These are phyloP conservation scores for Furnarius figulus DNA, from an alignment of 2,113 vertebrate genomes.

Conservation along the genomic window DNA sequence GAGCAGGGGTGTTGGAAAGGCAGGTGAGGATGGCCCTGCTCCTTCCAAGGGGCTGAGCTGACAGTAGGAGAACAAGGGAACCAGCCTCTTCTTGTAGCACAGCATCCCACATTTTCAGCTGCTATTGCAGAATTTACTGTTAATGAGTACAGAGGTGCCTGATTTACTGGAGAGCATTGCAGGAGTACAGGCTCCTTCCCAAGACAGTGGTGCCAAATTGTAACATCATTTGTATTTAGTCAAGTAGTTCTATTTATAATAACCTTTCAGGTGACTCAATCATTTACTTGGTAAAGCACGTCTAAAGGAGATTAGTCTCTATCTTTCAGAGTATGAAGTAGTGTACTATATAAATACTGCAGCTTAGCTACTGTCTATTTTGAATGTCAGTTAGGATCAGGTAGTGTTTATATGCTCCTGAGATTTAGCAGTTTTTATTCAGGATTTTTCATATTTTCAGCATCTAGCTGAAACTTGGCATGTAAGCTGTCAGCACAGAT, in stretches of 20 bases:
- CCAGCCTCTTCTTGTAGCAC: neutral
- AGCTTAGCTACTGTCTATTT: conserved; percentile 11
- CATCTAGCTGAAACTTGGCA: conserved; percentile 27
- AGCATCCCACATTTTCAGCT: neutral
- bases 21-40: rapidly evolving
- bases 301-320: conserved; percentile 32
- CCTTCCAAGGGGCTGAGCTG: neutral
- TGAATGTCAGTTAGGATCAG: conserved; percentile 45
- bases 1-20: neutral
- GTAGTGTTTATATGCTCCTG: conserved; percentile 6
- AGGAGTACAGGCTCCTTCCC: neutral
- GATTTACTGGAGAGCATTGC: neutral
- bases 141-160: neutral
- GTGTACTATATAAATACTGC: conserved; percentile 16
- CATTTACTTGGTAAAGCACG: neutral
- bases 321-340: neutral
- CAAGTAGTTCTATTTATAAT: conserved; percentile 35
- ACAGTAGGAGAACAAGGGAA: neutral
- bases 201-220: neutral
- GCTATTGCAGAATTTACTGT: neutral
- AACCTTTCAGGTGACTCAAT: conserved; percentile 32
- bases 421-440: conserved; percentile 40
- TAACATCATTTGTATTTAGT: neutral
- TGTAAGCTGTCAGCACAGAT: conserved; percentile 43
- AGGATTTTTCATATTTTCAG: conserved; percentile 25